A percentile compares a stretch with the other conserved stretches of the same genome.
These are phyloP conservation scores for Mesembrinibis cayennensis DNA, from an alignment of 2,113 vertebrate genomes.

Conservation along the genomic window DNA sequence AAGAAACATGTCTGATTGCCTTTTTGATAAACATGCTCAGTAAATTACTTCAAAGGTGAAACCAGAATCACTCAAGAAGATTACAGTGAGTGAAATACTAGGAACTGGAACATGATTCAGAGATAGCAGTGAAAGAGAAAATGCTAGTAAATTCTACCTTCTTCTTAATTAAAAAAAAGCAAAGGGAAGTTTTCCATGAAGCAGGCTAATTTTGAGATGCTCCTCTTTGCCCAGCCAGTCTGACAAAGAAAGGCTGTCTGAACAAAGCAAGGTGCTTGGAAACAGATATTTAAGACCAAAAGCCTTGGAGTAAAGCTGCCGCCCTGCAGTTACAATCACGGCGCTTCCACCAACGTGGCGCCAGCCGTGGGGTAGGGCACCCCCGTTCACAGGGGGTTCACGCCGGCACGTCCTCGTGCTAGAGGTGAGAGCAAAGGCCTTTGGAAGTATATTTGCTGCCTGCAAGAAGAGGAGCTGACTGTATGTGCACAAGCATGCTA, in stretches of 20 bases:
- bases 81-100: neutral
- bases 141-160: neutral
- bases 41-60: neutral
- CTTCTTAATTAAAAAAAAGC: neutral
- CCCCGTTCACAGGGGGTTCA: neutral
- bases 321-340: too few species aligned
- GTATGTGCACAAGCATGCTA: neutral
- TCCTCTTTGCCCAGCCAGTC: neutral
- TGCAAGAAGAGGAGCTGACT: neutral
- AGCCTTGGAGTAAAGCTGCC: neutral
- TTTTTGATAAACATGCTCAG: neutral
- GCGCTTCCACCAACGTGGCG: fast-evolving
- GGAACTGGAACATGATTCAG: neutral
- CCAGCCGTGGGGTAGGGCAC: neutral
- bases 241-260: neutral
- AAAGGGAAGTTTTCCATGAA: neutral
- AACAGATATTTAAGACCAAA: neutral
- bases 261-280: neutral
- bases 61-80: neutral
- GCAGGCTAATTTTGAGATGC: neutral
- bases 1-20: neutral
- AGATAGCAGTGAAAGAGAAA: neutral
- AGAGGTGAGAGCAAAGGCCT: neutral
- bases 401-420: fast-evolving
- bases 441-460: neutral